phyloP scores from a whole-genome alignment of 2,797 vertebrate genomes.

The Scomberomorus guttatus region DNA sequence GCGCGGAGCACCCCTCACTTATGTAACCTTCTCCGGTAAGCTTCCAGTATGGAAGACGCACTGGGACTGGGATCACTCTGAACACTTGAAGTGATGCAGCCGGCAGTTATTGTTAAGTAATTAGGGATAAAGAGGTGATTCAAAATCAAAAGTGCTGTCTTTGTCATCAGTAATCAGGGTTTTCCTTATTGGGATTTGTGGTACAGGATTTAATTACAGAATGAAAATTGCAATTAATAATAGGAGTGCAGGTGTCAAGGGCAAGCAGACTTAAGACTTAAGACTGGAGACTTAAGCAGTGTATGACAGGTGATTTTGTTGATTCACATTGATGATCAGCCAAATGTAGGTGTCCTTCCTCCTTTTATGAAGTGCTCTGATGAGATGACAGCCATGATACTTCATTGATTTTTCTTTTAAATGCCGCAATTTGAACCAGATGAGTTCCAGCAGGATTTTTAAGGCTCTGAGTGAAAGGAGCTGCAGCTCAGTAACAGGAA shows the following conservation, averaged over 20 bases:
- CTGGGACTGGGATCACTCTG: background rate
- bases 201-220: background rate
- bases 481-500: constrained; percentile 10
- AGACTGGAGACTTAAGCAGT: background rate
- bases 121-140: constrained; percentile 2
- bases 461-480: background rate
- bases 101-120: constrained; percentile 8
- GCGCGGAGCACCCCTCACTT: constrained; percentile 29
- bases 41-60: background rate
- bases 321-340: constrained; percentile 8
- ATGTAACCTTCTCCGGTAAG: constrained; percentile 38
- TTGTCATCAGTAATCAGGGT: background rate
- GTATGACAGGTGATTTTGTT: constrained; percentile 1
- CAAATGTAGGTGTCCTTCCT: background rate
- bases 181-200: background rate
- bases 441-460: background rate
- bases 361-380: constrained; percentile 11
- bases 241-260: constrained; percentile 20
- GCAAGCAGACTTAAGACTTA: no score
- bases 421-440: background rate
- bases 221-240: constrained; percentile 13
- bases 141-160: background rate
- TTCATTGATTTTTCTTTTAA: background rate
- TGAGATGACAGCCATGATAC: background rate
- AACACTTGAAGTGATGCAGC: background rate